Evolutionary conservation across 2,113 vertebrate species (phyloP).

Genomic region (Climacteris rufus): DNA sequence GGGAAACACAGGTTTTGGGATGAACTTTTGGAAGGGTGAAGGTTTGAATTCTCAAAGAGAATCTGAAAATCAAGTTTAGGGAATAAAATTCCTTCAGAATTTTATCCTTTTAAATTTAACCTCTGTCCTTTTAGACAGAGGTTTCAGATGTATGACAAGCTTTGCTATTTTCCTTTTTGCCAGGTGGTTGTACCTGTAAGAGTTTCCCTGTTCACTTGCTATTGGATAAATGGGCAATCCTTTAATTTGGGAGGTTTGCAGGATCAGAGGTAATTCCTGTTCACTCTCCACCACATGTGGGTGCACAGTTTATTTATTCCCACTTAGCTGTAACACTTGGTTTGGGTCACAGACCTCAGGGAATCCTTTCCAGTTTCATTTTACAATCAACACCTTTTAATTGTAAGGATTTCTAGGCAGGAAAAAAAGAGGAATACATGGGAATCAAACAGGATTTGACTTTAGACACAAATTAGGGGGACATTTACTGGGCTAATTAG

Average conservation of each 20-base stretch:
- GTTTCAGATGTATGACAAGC: not conserved
- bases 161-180: not conserved
- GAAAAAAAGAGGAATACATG: not conserved
- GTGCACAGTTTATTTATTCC: not conserved
- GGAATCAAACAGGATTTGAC: not conserved
- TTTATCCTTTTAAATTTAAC: too few species aligned
- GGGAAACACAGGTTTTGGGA: too few species aligned
- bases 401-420: not conserved
- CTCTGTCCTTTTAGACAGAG: not conserved
- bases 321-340: not conserved
- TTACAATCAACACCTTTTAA: not conserved
- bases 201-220: not conserved
- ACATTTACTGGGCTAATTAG: not conserved
- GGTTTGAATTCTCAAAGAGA: not conserved
- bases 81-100: not conserved
- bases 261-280: not conserved
- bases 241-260: not conserved
- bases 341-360: not conserved
- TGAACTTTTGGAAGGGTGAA: not conserved
- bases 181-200: not conserved
- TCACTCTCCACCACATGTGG: not conserved
- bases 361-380: not conserved
- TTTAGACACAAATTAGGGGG: not conserved
- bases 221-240: not conserved
- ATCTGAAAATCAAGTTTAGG: not conserved